Evolutionary conservation across 2,797 vertebrate genomes (phyloP), one percentile per base, ranked within the genome.

Genomic region (Cyclopterus lumpus): DNA sequence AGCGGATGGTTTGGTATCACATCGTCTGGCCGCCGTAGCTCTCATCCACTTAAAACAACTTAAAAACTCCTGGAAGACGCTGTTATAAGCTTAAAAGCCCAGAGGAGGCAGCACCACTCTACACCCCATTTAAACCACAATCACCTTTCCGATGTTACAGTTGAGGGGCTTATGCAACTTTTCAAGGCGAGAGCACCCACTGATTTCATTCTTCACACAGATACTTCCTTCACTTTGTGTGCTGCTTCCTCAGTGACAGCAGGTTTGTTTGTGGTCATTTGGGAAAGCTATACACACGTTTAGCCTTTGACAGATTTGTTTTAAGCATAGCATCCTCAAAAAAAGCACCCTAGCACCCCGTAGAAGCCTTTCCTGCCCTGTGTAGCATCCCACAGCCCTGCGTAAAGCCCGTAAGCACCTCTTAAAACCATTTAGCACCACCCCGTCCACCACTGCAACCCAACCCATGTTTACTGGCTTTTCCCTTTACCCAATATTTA

Each of bases 401-500:
- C 24, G 28, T 20, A 14, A 53, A 73, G 44, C 8, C 54, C 61
- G 32, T 67, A 15, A 66, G 38, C 62, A 71, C 59, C 75, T 67
- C 53, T 71, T 72, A 36, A 61, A 68, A 78, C 54, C 54, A n/a
- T 34, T 55, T 26, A 34, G 30, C 60, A 20, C 66, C 49, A 53
- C 60, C 26, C 40, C 11, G 10, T 49, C 24, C 34, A 53, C 32
- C 42, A 11, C 67, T 26, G n/a, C n/a, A 62, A 53, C 26, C 30
- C 0, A 5, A 54, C 12, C 32, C 51, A 38, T 60, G 46, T 84
- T 71, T 71, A 71, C 82, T 83, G 55, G 72, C 65, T 64, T 73
- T 67, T 67, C 70, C 57, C 75, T 59, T 49, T 57, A 58, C 67
- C 58, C 81, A 53, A 48, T 58, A 58, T 59, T 72, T 49, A 61